These are phyloP conservation scores for Eulemur albifrons DNA, from an alignment of 2,797 vertebrate species.

Conservation along the genomic window DNA sequence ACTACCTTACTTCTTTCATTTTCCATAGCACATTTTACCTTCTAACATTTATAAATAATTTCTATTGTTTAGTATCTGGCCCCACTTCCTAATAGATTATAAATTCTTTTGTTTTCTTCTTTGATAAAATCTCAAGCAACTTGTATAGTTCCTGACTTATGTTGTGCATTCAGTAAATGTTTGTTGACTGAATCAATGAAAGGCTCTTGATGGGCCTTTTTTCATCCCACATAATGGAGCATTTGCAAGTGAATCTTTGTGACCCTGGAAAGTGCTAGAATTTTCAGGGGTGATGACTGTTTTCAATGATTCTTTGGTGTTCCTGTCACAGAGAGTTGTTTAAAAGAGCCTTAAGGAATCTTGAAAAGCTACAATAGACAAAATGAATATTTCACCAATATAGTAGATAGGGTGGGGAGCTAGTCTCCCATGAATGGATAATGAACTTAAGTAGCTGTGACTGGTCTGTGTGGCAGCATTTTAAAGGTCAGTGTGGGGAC, in stretches of 20 bases:
- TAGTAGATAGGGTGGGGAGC: not conserved
- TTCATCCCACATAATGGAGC: not conserved
- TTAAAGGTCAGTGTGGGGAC: not conserved
- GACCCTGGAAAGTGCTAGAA: not conserved
- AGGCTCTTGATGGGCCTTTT: not conserved
- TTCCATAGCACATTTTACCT: not conserved
- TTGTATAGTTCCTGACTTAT: not conserved
- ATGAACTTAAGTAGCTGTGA: not conserved
- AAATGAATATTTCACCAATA: slow-evolving; percentile 42
- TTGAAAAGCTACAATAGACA: not conserved
- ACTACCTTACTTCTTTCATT: not conserved
- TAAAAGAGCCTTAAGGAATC: not conserved
- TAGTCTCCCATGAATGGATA: not conserved
- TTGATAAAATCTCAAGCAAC: not conserved
- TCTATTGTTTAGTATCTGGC: not conserved
- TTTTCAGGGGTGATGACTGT: not conserved
- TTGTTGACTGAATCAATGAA: not conserved
- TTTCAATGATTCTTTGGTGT: not conserved
- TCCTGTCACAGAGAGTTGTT: not conserved
- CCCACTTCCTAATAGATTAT: not conserved
- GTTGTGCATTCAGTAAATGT: not conserved
- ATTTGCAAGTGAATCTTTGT: not conserved
- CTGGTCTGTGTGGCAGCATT: not conserved
- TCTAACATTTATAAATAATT: not conserved
- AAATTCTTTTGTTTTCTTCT: slow-evolving; percentile 14